Evolutionary conservation across 2,888 invertebrate genomes (phyloP), one percentile per base, ranked within the genome.

Genomic region (Aphidoletes aphidimyza): DNA sequence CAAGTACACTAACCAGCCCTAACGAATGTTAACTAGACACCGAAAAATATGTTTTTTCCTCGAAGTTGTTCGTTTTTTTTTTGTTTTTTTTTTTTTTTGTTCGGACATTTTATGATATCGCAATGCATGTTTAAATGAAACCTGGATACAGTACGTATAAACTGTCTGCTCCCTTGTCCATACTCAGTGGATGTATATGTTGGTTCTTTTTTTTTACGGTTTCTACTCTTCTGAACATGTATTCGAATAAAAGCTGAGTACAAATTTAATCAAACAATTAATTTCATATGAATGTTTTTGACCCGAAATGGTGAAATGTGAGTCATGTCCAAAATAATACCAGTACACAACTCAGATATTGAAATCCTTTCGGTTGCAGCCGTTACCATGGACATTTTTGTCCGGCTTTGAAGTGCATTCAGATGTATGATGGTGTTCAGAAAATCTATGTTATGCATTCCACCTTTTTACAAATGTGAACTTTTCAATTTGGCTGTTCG

Each of bases 221-320:
- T n/a, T 14, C 14, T 69, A 30, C 14, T 9, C 9, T 69, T 69
- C 30, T 54, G 22, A n/a, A n/a, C 69, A 69, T 34, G 30, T 30
- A 69, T 69, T 69, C 17, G 30, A 69, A 69, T 69, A 30, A 69
- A 69, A n/a, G n/a, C 69, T 34, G 11, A 69, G 69, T 30, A 69
- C 34, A 69, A 69, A 6, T 54, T 54, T 54, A 54, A 69, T 69
- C 26, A 69, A 69, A 69, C 30, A 69, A 34, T 69, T 69, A 69
- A 30, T 69, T 69, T 69, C 69, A 3, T 34, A 69, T 69, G 69
- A 69, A 69, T 69, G 69, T n/a, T 26, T 69, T 69, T 69, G 69
- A 69, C 69, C 69, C 69, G 69, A 69, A 1, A n/a, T 34, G 34
- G 30, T n/a, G n/a, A 54, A 69, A 26, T 26, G 69, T 69, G 11